Percentiles rank a stretch among this genome's conserved stretches.
phyloP scores from a whole-genome alignment of 2,888 invertebrate genomes.

The Phyllotreta striolata region DNA sequence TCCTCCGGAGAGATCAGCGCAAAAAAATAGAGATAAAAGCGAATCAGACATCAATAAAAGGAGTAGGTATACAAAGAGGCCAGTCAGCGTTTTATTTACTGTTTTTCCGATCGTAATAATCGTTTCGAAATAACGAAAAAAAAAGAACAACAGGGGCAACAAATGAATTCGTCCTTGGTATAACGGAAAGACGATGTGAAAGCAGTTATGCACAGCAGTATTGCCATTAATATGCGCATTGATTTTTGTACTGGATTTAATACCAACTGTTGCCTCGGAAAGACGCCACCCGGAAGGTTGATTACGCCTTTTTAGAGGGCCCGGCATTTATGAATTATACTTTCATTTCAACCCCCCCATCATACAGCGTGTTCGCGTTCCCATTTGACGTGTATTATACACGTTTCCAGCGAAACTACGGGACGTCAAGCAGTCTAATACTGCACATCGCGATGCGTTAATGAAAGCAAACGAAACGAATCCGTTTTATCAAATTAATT shows the following conservation, averaged over 20 bases:
- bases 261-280: slow-evolving; percentile 21
- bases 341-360: background rate
- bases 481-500: no score
- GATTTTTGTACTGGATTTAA: slow-evolving; percentile 21
- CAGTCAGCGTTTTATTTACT: slow-evolving; percentile 16
- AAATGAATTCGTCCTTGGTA: slow-evolving; percentile 28
- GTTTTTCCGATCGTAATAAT: slow-evolving; percentile 8
- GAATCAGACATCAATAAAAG: slow-evolving; percentile 1
- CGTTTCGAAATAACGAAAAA: slow-evolving; percentile 15
- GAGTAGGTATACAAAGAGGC: background rate
- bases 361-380: slow-evolving; percentile 1
- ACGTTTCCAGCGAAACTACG: background rate
- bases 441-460: no score
- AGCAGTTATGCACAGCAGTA: slow-evolving; percentile 27
- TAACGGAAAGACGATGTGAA: slow-evolving; percentile 33
- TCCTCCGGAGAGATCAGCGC: no score
- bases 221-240: slow-evolving; percentile 18
- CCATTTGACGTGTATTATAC: background rate
- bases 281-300: slow-evolving; percentile 17
- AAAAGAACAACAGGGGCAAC: background rate
- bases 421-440: no score
- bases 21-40: no score
- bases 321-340: background rate
- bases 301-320: slow-evolving; percentile 5
- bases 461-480: no score